Percentiles rank a stretch among this genome's conserved stretches.
Evolutionary conservation across 2,113 vertebrate genomes (phyloP).

Genomic region (Oceanodroma tethys): DNA sequence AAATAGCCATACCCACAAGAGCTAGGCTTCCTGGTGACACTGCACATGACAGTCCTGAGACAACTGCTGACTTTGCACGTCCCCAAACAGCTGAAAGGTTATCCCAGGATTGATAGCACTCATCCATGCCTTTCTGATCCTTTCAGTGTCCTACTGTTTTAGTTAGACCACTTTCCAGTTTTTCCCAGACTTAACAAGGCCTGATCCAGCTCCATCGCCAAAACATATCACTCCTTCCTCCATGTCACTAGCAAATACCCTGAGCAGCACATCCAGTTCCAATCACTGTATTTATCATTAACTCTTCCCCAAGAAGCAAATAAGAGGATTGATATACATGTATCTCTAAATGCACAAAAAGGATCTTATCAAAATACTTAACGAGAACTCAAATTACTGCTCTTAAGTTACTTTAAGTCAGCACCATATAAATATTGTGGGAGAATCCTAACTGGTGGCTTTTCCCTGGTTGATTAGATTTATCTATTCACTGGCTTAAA

Average conservation of each 20-base stretch:
- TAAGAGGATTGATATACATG: not conserved
- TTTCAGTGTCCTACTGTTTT: not conserved
- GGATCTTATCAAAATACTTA: not conserved
- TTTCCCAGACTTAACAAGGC: not conserved
- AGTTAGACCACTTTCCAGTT: not conserved
- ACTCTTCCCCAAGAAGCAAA: not conserved
- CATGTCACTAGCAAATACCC: not conserved
- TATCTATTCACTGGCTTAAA: not conserved
- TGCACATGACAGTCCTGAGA: not conserved
- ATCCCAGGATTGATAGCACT: not conserved
- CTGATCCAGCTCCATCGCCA: not conserved
- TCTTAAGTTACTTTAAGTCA: not conserved
- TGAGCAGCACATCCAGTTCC: not conserved
- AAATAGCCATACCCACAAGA: not conserved
- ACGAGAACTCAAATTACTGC: accelerated
- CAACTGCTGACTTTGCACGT: not conserved
- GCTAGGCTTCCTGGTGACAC: not conserved
- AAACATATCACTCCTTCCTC: not conserved
- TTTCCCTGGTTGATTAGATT: not conserved
- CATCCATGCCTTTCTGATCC: not conserved
- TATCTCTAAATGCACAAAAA: not conserved
- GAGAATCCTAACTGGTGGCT: not conserved
- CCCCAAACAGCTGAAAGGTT: not conserved
- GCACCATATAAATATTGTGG: not conserved
- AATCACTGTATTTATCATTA: not conserved